Conservation (phyloP, 1,140 invertebrate genomes). For the Diorhabda sublineata region DNA sequence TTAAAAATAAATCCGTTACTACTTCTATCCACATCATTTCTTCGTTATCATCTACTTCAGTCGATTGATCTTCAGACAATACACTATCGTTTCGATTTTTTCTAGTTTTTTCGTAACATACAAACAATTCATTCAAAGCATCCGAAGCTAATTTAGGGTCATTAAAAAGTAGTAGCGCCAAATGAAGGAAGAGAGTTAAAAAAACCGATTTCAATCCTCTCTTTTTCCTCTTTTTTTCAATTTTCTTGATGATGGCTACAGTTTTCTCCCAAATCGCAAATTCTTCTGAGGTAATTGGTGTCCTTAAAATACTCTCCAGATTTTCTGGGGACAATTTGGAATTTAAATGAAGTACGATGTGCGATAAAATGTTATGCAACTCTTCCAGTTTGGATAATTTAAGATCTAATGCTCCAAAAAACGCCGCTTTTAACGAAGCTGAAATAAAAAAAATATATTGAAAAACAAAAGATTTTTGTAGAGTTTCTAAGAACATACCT, state of each 20-base stretch:
- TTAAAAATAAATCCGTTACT: conserved; percentile 70
- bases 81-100: conserved; percentile 46
- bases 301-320: conserved; percentile 46
- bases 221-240: conserved; percentile 44
- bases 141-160: conserved; percentile 63
- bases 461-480: conserved; percentile 12
- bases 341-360: conserved; percentile 54
- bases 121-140: conserved; percentile 63
- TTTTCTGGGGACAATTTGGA: conserved; percentile 38
- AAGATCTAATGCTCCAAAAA: conserved; percentile 61
- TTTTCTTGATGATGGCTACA: conserved; percentile 51
- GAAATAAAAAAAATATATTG: conserved; percentile 19
- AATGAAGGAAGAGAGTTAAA: conserved; percentile 62
- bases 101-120: conserved; percentile 61
- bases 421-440: conserved; percentile 55
- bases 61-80: conserved; percentile 21
- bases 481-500: conserved; percentile 44
- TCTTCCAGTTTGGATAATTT: conserved; percentile 59
- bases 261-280: conserved; percentile 60
- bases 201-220: conserved; percentile 51
- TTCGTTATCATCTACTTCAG: conserved; percentile 39
- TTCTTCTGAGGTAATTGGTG: conserved; percentile 52
- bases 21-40: conserved; percentile 77
- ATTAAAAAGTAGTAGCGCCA: conserved; percentile 68
- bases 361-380: conserved; percentile 53